Base-by-base conservation (phyloP, 2,888 invertebrate species). In the Drosophila austrosaltans region DNA sequence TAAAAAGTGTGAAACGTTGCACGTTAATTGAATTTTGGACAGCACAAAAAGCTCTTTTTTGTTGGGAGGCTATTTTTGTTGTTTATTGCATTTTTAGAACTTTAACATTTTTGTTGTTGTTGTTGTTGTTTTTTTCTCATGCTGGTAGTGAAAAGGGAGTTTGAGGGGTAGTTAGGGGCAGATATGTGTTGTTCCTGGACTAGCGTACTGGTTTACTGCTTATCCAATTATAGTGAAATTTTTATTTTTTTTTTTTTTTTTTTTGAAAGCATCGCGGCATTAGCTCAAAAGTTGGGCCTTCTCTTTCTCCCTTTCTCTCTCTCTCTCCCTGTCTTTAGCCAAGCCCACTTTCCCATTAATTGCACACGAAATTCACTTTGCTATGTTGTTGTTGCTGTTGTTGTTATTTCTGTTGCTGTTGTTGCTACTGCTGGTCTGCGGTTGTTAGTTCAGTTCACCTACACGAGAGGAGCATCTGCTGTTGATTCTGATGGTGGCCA, bases 1-100 rank as follows among this genome's bases (percentile, higher is more conserved):
- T 1, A 48, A 25, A 66, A 66, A 69, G 69, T 78, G 72, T 70
- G 48, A 59, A 69, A 66, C 59, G 59, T 53, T 53, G 76, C 71
- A 63, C 53, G 72, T 66, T 85, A 87, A 87, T 82, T 82, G 79
- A 87, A 87, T 82, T 85, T 72, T 8, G 60, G 56, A 67, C 60
- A 54, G 20, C 63, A 63, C 65, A 65, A 60, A 74, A 69, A 83
- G 59, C 70, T 61, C 56, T 69, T 57, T 39, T 28, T 57, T 74
- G 56, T 3, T 32, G 22, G 4, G 48, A 16, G 16, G 48, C 48
- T 48, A 39, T 61, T 66, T 44, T 68, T 40, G 57, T 72, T 65
- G 69, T 56, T 65, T 57, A 62, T 56, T 57, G 57, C 56, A 54
- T 59, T 72, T 76, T 68, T 57, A 39, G 42, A 48, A 48, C 48